Percentiles rank a stretch among this genome's conserved stretches.
phyloP scores from a whole-genome alignment of 2,797 vertebrate species.

The Coranthus polyacanthus region DNA sequence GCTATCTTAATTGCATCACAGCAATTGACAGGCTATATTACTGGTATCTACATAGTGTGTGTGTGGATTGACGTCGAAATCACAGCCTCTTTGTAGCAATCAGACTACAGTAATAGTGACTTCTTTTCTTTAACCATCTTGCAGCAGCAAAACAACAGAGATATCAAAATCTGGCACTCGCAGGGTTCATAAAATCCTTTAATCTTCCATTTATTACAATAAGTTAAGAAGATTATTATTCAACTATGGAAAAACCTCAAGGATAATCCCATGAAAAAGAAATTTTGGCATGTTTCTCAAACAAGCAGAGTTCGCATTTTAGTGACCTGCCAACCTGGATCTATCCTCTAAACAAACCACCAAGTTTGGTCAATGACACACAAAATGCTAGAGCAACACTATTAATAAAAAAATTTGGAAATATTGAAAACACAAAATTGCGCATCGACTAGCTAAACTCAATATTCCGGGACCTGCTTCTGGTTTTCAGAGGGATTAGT shows the following conservation, averaged over 20 bases:
- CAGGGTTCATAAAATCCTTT: slow-evolving; percentile 74
- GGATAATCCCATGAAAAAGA: slow-evolving; percentile 80
- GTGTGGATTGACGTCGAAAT: slow-evolving; percentile 32
- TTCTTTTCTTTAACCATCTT: slow-evolving; percentile 34
- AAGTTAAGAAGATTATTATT: slow-evolving; percentile 85
- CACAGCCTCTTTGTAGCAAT: slow-evolving; percentile 16
- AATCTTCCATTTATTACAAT: slow-evolving; percentile 86
- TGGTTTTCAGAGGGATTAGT: slow-evolving; percentile 70
- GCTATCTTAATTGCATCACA: slow-evolving; percentile 59
- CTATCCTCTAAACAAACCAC: slow-evolving; percentile 60
- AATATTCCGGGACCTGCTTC: slow-evolving; percentile 56
- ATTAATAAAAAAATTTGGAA: slow-evolving; percentile 6
- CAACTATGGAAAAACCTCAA: slow-evolving; percentile 81
- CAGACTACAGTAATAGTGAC: slow-evolving; percentile 9
- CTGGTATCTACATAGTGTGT: slow-evolving; percentile 6
- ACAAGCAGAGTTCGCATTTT: slow-evolving; percentile 63
- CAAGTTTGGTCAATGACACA: slow-evolving; percentile 32
- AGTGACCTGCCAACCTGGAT: slow-evolving; percentile 67
- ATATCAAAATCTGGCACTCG: slow-evolving; percentile 67
- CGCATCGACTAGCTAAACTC: slow-evolving; percentile 28
- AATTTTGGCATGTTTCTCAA: slow-evolving; percentile 75
- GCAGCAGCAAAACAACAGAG: slow-evolving; percentile 63
- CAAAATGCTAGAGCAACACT: slow-evolving; percentile 13
- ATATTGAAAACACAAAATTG: slow-evolving; percentile 17
- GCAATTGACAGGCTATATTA: slow-evolving; percentile 42